phyloP scores from a whole-genome alignment of 2,113 vertebrate genomes.

The Calcarius ornatus region DNA sequence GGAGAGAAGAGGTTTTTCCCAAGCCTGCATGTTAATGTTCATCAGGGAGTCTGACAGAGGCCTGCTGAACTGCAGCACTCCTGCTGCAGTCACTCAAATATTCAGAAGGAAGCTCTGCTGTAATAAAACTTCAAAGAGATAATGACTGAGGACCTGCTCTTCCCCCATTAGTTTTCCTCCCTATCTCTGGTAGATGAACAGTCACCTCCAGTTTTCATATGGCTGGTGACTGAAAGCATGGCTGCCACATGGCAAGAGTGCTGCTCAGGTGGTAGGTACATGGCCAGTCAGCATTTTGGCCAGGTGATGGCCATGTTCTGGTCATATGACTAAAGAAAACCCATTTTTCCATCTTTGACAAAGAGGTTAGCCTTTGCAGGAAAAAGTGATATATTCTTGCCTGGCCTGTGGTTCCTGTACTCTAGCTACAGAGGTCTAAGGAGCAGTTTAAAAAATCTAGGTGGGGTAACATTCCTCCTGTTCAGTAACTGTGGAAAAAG shows the following conservation, averaged over 20 bases:
- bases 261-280: neutral
- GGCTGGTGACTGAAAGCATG: neutral
- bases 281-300: neutral
- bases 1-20: neutral
- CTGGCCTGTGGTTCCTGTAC: neutral
- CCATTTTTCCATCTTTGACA: neutral
- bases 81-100: neutral
- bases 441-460: neutral
- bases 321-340: neutral
- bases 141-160: neutral
- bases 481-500: neutral
- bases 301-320: neutral
- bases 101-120: slow-evolving; percentile 17
- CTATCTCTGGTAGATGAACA: neutral
- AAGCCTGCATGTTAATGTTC: slow-evolving; percentile 15
- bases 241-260: neutral
- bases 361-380: neutral
- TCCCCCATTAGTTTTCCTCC: neutral
- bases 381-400: neutral
- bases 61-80: neutral
- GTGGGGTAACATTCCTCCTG: slow-evolving; percentile 1
- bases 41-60: neutral
- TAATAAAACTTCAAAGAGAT: slow-evolving; percentile 51
- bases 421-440: neutral
- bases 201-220: neutral